Percentiles rank a stretch among this genome's conserved stretches.
phyloP scores from a whole-genome alignment of 2,113 vertebrate genomes.

The Thamnophis sirtalis region DNA sequence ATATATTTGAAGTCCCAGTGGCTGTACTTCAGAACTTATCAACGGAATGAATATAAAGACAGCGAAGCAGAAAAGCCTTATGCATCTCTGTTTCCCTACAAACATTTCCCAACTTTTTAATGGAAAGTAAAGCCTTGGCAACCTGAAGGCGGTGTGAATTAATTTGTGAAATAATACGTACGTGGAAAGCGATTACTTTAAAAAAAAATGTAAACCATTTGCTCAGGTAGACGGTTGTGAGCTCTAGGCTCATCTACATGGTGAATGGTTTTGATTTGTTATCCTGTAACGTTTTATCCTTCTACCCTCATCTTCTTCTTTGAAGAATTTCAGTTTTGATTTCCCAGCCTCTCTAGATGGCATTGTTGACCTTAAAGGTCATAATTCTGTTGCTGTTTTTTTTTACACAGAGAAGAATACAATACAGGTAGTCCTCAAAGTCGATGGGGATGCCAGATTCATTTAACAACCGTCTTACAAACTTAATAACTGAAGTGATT shows the following conservation, averaged over 20 bases:
- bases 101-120: not conserved
- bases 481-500: not conserved
- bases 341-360: not conserved
- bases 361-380: not conserved
- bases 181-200: not conserved
- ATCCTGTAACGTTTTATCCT: not conserved
- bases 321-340: not conserved
- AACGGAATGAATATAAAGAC: not conserved
- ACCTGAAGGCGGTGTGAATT: not conserved
- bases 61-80: not conserved
- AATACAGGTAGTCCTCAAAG: not conserved
- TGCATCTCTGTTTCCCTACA: not conserved
- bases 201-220: not conserved
- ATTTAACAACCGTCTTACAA: not conserved
- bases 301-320: not conserved
- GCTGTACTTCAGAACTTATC: not conserved
- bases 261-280: not conserved
- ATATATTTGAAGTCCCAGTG: not conserved
- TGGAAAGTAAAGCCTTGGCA: not conserved
- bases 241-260: not conserved
- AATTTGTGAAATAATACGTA: not conserved
- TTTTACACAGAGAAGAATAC: not conserved
- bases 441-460: not conserved
- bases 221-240: not conserved
- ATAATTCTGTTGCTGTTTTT: not conserved